Conservation (phyloP, 2,888 invertebrate genomes). For the Cantharis rustica region DNA sequence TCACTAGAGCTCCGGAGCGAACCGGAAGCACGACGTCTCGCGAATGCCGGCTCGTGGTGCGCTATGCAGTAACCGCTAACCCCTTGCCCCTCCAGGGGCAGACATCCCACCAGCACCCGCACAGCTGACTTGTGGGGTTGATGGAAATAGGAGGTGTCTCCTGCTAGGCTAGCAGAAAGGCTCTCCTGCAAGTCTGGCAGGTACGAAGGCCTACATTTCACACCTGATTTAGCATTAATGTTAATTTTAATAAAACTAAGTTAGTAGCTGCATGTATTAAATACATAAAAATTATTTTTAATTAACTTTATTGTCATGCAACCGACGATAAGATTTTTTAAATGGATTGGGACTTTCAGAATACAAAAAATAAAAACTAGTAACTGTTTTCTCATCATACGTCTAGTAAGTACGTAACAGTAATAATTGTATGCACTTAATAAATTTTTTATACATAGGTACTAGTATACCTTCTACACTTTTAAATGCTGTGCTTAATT, state of each 20-base stretch:
- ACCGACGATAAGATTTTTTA: neutral
- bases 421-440: too few relatives aligned
- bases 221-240: neutral
- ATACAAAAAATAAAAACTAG: neutral
- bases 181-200: constrained; percentile 23
- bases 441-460: too few relatives aligned
- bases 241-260: neutral
- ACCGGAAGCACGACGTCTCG: constrained; percentile 51
- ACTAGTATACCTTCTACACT: too few relatives aligned
- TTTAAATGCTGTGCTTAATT: too few relatives aligned
- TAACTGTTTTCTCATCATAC: neutral
- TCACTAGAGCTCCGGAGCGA: constrained; percentile 46
- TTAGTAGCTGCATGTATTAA: neutral
- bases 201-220: neutral
- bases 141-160: constrained; percentile 32
- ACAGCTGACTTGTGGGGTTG: constrained; percentile 40
- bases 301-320: neutral
- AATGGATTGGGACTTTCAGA: neutral
- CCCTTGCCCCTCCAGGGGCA: constrained; percentile 40
- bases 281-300: neutral
- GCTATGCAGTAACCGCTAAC: constrained; percentile 53
- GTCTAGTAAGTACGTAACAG: neutral
- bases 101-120: constrained; percentile 37
- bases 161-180: constrained; percentile 25
- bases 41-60: constrained; percentile 53